These are phyloP conservation scores for Prenolepis imparis DNA, from an alignment of 2,888 invertebrate genomes.

Conservation along the genomic window DNA sequence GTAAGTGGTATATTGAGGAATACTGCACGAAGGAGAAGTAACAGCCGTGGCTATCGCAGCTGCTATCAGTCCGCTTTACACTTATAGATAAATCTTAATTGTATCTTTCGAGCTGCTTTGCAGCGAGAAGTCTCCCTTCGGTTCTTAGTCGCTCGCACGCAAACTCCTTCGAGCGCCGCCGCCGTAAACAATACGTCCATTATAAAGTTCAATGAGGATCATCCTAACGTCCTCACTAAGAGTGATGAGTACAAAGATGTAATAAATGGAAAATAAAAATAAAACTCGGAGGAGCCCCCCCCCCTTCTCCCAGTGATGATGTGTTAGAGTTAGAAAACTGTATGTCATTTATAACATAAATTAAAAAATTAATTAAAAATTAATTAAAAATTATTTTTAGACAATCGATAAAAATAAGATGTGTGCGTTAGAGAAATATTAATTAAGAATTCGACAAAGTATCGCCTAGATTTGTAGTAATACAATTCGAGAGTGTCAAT, in stretches of 20 bases:
- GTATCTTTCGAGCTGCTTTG: conserved; percentile 72
- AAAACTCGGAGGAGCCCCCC: background rate
- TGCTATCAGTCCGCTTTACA: conserved; percentile 56
- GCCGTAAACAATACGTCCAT: conserved; percentile 66
- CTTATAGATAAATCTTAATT: conserved; percentile 73
- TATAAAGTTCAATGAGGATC: conserved; percentile 61
- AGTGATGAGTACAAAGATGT: conserved; percentile 13
- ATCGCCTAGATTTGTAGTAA: conserved; percentile 29
- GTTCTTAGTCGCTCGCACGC: conserved; percentile 51
- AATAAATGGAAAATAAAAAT: conserved; percentile 24
- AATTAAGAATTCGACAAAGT: conserved; percentile 36
- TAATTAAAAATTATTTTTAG: background rate
- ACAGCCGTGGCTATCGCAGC: conserved; percentile 51
- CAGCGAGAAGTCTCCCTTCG: conserved; percentile 50
- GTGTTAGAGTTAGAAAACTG: background rate
- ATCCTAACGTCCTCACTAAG: conserved; percentile 32
- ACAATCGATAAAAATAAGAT: background rate
- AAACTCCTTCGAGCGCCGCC: conserved; percentile 35
- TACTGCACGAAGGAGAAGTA: conserved; percentile 33
- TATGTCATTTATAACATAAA: background rate
- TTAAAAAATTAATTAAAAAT: background rate
- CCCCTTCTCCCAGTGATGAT: no score
- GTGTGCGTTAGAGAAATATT: background rate
- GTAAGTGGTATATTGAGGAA: conserved; percentile 47
- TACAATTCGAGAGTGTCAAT: conserved; percentile 29